These are phyloP conservation scores for Gopherus flavomarginatus DNA, from an alignment of 2,113 vertebrate genomes.

Conservation along the genomic window DNA sequence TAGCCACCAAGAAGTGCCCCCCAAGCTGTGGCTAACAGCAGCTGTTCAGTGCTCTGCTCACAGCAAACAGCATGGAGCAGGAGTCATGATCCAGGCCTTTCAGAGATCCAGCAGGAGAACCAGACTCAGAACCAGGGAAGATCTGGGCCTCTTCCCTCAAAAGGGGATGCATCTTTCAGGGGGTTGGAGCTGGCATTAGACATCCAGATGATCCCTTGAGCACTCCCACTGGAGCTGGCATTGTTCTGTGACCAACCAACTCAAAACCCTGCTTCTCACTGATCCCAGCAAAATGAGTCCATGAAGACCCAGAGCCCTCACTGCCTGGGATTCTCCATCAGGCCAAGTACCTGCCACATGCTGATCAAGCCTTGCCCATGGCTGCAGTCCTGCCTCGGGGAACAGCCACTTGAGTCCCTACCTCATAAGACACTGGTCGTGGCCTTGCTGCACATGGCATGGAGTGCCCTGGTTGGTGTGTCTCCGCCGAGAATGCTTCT, in stretches of 20 bases:
- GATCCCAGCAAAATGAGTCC: conserved; percentile 1
- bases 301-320: neutral
- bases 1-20: neutral
- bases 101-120: neutral
- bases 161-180: neutral
- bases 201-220: conserved; percentile 11
- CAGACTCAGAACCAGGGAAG: neutral
- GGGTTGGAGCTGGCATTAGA: conserved; percentile 39
- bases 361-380: neutral
- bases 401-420: neutral
- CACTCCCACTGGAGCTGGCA: conserved; percentile 58
- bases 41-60: neutral
- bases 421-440: neutral
- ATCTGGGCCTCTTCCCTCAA: conserved; percentile 11
- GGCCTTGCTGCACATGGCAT: neutral
- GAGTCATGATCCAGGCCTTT: neutral
- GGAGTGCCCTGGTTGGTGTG: neutral
- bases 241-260: conserved; percentile 64
- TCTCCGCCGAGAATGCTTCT: neutral
- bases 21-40: accelerated
- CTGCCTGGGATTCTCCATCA: neutral
- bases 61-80: neutral
- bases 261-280: neutral
- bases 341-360: accelerated
- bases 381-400: neutral